Evolutionary conservation across 2,797 vertebrate genomes (phyloP).

Genomic region (Hippoglossus hippoglossus): DNA sequence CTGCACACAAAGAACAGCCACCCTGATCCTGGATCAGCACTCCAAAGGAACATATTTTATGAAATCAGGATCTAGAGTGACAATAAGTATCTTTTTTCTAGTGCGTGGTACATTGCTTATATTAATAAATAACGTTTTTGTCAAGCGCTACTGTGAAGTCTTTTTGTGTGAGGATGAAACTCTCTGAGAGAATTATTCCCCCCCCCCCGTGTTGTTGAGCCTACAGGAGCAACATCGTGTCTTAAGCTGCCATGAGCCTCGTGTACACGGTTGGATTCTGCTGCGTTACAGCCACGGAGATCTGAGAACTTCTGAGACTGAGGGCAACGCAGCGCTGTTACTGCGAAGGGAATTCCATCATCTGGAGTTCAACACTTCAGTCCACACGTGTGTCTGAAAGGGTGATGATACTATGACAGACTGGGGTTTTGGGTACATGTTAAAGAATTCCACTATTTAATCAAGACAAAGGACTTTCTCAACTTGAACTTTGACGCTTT

Average conservation of each 20-base stretch:
- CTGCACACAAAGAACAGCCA: neutral
- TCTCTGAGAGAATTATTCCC: neutral
- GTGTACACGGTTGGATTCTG: neutral
- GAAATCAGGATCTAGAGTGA: conserved; percentile 64
- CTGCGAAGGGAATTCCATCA: too few relatives aligned
- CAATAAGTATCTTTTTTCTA: conserved; percentile 77
- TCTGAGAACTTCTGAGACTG: too few relatives aligned
- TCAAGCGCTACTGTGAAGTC: conserved; percentile 63
- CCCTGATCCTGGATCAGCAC: conserved; percentile 67
- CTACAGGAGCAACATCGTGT: neutral
- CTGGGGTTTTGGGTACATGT: too few relatives aligned
- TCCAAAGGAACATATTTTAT: conserved; percentile 52
- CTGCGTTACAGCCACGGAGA: too few relatives aligned
- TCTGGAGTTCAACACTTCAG: too few relatives aligned
- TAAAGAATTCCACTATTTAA: too few relatives aligned
- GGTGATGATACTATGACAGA: too few relatives aligned
- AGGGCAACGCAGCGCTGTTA: neutral
- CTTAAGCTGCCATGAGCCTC: neutral
- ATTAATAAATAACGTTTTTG: conserved; percentile 81
- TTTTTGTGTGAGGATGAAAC: conserved; percentile 48
- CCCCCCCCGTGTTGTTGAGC: too few relatives aligned
- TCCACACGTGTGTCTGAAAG: too few relatives aligned
- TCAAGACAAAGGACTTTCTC: too few relatives aligned
- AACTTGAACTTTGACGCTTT: too few relatives aligned
- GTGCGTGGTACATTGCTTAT: conserved; percentile 77